Evolutionary conservation across 2,888 invertebrate species (phyloP), one percentile per base, ranked within the genome.

Genomic region (Thera britannica): DNA sequence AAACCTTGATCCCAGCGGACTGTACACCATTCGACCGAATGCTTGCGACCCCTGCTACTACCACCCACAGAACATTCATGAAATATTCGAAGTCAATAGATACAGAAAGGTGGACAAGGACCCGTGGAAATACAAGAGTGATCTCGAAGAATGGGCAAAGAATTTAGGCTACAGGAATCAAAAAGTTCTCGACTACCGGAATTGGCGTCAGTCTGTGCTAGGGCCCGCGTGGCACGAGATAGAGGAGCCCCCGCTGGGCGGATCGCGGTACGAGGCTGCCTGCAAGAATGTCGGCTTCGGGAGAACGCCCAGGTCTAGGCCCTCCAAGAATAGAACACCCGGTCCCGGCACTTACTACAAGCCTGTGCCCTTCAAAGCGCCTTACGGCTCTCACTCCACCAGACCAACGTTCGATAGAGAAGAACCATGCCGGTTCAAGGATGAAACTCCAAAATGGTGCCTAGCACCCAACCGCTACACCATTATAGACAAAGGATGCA

Each of bases 141-240:
- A 90, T 68, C 75, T 92, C 11, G 92, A 92, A 73, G 90, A 89
- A 38, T 93, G 92, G 92, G 81, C 88, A 2, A 77, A 76, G 71
- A 90, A 93, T 73, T 83, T 93, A 48, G 92, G 92, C 4, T 93
- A 90, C 67, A 85, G 92, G 73, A 92, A 93, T 69, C 87, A 87
- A 76, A 79, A 80, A 67, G 68, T 91, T 34, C 81, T 93, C 6
- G 79, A 81, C 11, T 65, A 76, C 49, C 80, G 86, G 46, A 77
- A 55, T 62, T 90, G 90, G 88, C 77, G 74, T 36, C 71, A 65
- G n/a, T 80, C 87, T 2, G 56, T 89, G 41, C 71, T 89, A 4
- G 92, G 92, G 1, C 90, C 90, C 3, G 90, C 90, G 12, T 92
- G 91, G 92, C 84, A 86, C 48, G 74, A 82, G 0, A 56, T 90